These are phyloP conservation scores for Leucophenga montana DNA, from an alignment of 2,888 invertebrate genomes.

Conservation along the genomic window DNA sequence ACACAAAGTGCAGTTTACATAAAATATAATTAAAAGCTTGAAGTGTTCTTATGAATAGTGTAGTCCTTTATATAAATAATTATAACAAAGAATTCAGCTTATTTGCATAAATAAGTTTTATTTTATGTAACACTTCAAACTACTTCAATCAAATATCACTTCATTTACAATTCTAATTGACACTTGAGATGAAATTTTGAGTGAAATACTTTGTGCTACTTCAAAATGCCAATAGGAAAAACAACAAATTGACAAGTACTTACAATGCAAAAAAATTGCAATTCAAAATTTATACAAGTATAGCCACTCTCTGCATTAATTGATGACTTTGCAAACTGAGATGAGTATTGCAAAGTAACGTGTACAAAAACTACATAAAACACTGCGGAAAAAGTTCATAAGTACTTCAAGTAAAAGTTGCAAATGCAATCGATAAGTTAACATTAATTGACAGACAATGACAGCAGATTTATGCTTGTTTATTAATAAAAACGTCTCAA, in stretches of 20 bases:
- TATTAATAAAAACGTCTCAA: conserved; percentile 7
- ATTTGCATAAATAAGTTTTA: no score
- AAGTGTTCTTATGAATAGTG: no score
- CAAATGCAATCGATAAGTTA: conserved; percentile 22
- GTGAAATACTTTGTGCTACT: no score
- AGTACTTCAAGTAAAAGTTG: conserved; percentile 21
- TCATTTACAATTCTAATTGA: background rate
- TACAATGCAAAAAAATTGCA: background rate
- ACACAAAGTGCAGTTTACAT: no score
- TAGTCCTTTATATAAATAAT: no score
- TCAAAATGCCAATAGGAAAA: background rate
- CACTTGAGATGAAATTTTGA: no score
- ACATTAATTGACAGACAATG: conserved; percentile 29
- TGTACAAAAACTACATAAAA: background rate
- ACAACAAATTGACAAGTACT: background rate
- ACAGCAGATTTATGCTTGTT: conserved; percentile 16
- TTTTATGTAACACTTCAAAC: background rate
- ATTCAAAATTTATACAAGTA: background rate
- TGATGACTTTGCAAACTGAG: background rate
- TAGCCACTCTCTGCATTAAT: background rate
- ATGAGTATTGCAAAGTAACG: background rate
- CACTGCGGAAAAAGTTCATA: background rate
- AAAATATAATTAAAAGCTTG: no score
- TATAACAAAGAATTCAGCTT: no score
- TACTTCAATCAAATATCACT: background rate